Evolutionary conservation across 92 coral and sea anemone species (phyloP), one percentile per base, ranked within the genome.

Genomic region (Montipora capitata): DNA sequence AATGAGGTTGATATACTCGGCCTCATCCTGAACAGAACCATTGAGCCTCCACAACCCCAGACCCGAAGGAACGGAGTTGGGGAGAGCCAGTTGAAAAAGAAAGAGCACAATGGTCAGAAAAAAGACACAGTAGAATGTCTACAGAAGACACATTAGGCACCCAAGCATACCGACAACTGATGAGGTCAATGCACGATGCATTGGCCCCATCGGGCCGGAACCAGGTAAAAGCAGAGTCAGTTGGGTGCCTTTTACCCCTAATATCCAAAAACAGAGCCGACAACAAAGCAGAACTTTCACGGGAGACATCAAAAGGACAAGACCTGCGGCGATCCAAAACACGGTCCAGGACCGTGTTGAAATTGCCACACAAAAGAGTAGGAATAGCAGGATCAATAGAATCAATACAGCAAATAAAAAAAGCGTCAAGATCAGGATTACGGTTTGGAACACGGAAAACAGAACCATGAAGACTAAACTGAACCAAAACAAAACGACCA

Each of bases 191-290:
- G 1, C 85, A 52, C 18, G 91, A 78, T 0, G 80, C 68, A 2
- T 12, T 0, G 9, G 49, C 10, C 40, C 59, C 70, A 48, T 87
- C 63, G 12, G 68, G 40, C 40, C 62, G 68, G 2, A 9, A 11
- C 57, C 65, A 87, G 15, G 91, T 78, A 12, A 54, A 87, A 8
- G 13, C 38, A 5, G 10, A 1, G 7, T 2, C 40, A 2, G 43
- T 10, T 2, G 91, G 91, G 18, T 87, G 59, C 11, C 27, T 15
- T 15, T 87, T 15, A 39, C 85, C 35, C 91, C 75, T 78, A n/a
- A 69, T 39, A 59, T 78, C 91, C 5, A 58, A 1, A 8, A 74
- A 74, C 16, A 48, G 41, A 9, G 6, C 5, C 0, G 2, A 0
- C 7, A 74, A 35, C 8, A 58, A 0, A 27, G 27, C 61, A 5